These are phyloP conservation scores for Cheirogaleus medius DNA, from an alignment of 2,113 vertebrate species.

Conservation along the genomic window DNA sequence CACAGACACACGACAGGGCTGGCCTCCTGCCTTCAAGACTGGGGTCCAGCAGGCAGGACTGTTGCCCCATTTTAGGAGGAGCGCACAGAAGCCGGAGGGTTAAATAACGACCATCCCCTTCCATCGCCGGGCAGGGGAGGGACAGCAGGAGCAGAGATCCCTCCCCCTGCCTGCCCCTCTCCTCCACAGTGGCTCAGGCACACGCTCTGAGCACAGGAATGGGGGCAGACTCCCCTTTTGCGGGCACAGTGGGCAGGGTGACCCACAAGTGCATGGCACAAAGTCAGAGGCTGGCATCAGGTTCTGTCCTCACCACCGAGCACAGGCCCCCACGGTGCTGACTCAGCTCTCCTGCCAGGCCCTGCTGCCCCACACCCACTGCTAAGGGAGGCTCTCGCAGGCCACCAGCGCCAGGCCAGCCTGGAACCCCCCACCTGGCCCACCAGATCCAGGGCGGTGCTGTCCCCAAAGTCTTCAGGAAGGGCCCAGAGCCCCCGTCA, in stretches of 20 bases:
- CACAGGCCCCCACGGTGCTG: not conserved
- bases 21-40: not conserved
- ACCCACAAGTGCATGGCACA: not conserved
- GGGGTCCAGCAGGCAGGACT: not conserved
- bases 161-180: accelerated
- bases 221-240: not conserved
- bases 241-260: not conserved
- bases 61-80: not conserved
- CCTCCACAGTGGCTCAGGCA: not conserved
- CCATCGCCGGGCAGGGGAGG: too few relatives aligned
- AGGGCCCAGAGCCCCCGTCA: not conserved
- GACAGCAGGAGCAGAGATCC: not conserved
- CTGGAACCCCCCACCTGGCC: accelerated
- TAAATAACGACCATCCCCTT: too few relatives aligned
- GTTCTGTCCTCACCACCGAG: not conserved
- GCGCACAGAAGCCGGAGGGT: not conserved
- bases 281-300: not conserved
- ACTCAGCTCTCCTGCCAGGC: not conserved
- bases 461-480: not conserved
- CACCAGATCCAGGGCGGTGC: not conserved
- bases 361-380: not conserved
- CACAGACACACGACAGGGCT: not conserved
- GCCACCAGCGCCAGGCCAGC: not conserved
- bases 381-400: not conserved
- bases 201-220: too few relatives aligned